These are phyloP conservation scores for Bathynomus jamesi DNA, from an alignment of 1,140 invertebrate species.

Conservation along the genomic window DNA sequence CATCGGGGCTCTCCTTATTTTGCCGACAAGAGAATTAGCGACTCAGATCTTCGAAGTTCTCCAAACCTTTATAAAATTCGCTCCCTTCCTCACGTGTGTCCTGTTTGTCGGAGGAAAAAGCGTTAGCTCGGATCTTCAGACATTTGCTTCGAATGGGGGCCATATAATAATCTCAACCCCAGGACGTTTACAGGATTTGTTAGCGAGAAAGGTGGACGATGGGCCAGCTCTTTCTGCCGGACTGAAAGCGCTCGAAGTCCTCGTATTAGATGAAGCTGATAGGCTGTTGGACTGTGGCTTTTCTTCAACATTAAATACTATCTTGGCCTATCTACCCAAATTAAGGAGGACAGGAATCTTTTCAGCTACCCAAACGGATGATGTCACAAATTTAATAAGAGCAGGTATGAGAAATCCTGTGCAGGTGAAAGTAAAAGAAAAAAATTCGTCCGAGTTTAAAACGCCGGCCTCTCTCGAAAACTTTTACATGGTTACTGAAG, in stretches of 20 bases:
- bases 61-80: conserved; percentile 49
- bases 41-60: conserved; percentile 76
- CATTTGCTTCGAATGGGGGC: conserved; percentile 59
- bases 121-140: conserved; percentile 61
- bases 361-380: conserved; percentile 96
- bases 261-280: conserved; percentile 97
- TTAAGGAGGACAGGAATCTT: conserved; percentile 92
- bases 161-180: conserved; percentile 88
- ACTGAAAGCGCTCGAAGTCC: conserved; percentile 73
- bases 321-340: conserved; percentile 82
- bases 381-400: conserved; percentile 80
- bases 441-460: conserved; percentile 48
- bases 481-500: conserved; percentile 71
- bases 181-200: conserved; percentile 79
- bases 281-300: conserved; percentile 87
- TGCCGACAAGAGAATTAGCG: conserved; percentile 87
- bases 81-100: conserved; percentile 47
- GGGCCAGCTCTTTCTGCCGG: conserved; percentile 56
- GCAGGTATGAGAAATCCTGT: conserved; percentile 94
- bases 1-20: conserved; percentile 79
- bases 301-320: conserved; percentile 74
- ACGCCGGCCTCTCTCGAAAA: conserved; percentile 78
- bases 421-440: conserved; percentile 80
- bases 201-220: conserved; percentile 52
- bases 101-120: conserved; percentile 71